A percentile compares a stretch with the other conserved stretches of the same genome.
Conservation (phyloP, 2,113 vertebrate genomes). For the Ascaphus truei region DNA sequence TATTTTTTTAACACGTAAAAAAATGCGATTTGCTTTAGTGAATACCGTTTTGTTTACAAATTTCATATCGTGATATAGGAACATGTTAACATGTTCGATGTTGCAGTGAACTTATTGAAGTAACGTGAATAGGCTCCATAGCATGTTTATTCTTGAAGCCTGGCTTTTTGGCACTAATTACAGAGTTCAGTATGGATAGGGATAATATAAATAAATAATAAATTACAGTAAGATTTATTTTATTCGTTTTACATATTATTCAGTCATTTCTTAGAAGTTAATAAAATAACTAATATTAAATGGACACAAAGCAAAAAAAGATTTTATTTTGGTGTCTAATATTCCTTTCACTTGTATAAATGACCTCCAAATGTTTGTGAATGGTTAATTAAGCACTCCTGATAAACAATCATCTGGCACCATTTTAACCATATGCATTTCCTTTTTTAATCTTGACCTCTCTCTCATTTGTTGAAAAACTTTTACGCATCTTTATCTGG, state of each 20-base stretch:
- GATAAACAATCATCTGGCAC: neutral
- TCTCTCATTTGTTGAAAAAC: neutral
- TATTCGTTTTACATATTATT: conserved; percentile 18
- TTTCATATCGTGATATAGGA: too few species aligned
- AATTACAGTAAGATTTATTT: conserved; percentile 24
- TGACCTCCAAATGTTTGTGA: conserved; percentile 24
- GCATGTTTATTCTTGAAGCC: too few species aligned
- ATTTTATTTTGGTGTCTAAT: neutral
- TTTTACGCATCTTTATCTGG: neutral
- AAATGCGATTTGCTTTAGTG: too few species aligned
- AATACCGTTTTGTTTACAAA: too few species aligned
- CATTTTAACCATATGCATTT: neutral
- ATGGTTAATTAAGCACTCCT: conserved; percentile 20
- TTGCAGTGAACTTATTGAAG: too few species aligned
- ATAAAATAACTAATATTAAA: conserved; percentile 29
- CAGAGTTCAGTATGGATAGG: conserved; percentile 13
- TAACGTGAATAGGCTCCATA: too few species aligned
- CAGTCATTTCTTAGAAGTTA: conserved; percentile 26
- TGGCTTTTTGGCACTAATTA: neutral
- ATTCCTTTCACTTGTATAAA: conserved; percentile 23
- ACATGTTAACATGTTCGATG: too few species aligned
- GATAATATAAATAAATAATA: conserved; percentile 6
- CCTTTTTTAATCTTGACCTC: neutral
- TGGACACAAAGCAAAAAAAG: conserved; percentile 18
- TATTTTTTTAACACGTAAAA: too few species aligned